These are phyloP conservation scores for Aphelinus atriplicis DNA, from an alignment of 1,140 invertebrate genomes.

Conservation along the genomic window DNA sequence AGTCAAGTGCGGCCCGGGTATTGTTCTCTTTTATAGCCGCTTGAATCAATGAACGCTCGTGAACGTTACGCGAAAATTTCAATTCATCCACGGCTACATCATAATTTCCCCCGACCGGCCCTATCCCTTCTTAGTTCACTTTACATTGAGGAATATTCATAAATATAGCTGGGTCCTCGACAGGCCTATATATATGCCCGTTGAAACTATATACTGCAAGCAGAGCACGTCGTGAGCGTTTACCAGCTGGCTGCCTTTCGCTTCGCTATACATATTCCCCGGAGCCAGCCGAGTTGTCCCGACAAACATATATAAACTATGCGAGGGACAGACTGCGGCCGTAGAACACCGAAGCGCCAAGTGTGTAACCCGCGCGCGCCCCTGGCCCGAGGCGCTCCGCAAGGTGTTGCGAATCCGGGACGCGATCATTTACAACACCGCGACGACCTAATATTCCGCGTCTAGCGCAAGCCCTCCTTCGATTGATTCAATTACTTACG, in stretches of 20 bases:
- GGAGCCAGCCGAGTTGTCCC: not conserved
- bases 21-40: too few relatives aligned
- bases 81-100: not conserved
- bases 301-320: not conserved
- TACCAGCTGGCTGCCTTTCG: constrained; percentile 10
- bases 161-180: too few relatives aligned
- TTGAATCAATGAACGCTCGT: too few relatives aligned
- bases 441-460: too few relatives aligned
- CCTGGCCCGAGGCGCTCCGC: not conserved
- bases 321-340: too few relatives aligned
- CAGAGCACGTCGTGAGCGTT: constrained; percentile 2
- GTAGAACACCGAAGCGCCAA: not conserved
- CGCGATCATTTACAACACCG: too few relatives aligned
- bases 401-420: not conserved
- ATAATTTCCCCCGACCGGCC: too few relatives aligned
- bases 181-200: not conserved
- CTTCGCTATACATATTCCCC: not conserved
- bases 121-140: too few relatives aligned
- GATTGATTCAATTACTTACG: too few relatives aligned
- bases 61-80: not conserved
- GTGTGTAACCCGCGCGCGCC: not conserved
- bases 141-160: too few relatives aligned
- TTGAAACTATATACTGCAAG: not conserved
- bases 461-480: too few relatives aligned
- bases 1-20: too few relatives aligned